Evolutionary conservation across 2,797 vertebrate genomes (phyloP).

Genomic region (Menidia menidia): DNA sequence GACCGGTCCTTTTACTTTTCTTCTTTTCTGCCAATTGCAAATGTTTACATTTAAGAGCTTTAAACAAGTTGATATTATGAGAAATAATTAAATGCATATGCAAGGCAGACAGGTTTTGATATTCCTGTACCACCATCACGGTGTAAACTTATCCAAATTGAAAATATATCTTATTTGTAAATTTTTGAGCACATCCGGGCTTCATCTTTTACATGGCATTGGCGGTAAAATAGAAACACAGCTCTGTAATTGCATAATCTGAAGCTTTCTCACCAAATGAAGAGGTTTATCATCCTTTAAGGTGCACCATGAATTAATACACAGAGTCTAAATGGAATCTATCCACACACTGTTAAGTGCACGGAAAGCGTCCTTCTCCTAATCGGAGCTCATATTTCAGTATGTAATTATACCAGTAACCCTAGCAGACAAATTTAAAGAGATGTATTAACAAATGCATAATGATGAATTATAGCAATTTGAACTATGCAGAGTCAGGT

Average conservation of each 20-base stretch:
- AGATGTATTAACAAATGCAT: conserved; percentile 57
- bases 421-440: conserved; percentile 50
- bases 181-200: background rate
- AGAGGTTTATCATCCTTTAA: conserved; percentile 35
- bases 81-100: too few relatives aligned
- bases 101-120: too few relatives aligned
- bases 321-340: conserved; percentile 43
- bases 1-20: background rate
- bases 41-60: too few relatives aligned
- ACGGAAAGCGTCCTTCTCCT: conserved; percentile 42
- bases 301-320: conserved; percentile 30
- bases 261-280: conserved; percentile 33
- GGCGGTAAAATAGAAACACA: conserved; percentile 1
- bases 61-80: too few relatives aligned
- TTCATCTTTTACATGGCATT: conserved; percentile 22
- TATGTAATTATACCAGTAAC: conserved; percentile 60
- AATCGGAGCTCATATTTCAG: conserved; percentile 61
- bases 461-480: conserved; percentile 62
- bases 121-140: too few relatives aligned
- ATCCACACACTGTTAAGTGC: conserved; percentile 42
- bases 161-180: background rate
- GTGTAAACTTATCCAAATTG: background rate
- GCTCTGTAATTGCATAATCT: conserved; percentile 4
- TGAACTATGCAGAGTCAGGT: conserved; percentile 37
- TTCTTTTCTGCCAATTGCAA: background rate